A percentile compares a stretch with the other conserved stretches of the same genome.
Evolutionary conservation across 2,113 vertebrate species (phyloP).

Genomic region (Lota lota): DNA sequence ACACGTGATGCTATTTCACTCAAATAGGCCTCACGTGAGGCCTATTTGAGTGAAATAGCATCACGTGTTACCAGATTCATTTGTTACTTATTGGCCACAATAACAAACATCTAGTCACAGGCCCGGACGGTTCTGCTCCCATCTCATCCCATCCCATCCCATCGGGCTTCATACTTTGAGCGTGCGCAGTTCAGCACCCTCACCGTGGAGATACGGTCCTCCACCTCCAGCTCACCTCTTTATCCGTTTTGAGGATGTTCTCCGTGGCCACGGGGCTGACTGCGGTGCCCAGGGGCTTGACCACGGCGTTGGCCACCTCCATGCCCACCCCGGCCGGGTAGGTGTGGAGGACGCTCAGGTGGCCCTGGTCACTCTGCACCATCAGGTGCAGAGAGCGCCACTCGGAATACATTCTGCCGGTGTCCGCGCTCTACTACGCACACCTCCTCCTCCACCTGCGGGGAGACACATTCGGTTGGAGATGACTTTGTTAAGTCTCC

Average conservation of each 20-base stretch:
- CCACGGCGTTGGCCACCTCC: constrained; percentile 92
- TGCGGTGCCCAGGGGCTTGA: constrained; percentile 87
- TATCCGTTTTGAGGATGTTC: constrained; percentile 93
- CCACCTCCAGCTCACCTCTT: constrained; percentile 79
- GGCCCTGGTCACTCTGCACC: constrained; percentile 92
- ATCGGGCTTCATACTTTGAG: too few relatives aligned
- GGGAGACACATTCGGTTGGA: background rate
- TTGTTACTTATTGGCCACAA: background rate
- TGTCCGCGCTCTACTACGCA: constrained; percentile 52
- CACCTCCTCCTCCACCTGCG: constrained; percentile 65
- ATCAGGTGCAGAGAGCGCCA: constrained; percentile 95
- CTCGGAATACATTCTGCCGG: constrained; percentile 91
- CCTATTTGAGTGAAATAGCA: too few relatives aligned
- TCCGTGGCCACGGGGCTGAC: constrained; percentile 83
- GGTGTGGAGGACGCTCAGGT: constrained; percentile 93
- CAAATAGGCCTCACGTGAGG: too few relatives aligned
- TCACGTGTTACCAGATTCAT: too few relatives aligned
- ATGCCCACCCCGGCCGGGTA: constrained; percentile 89
- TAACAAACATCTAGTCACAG: too few relatives aligned
- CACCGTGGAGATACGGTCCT: too few relatives aligned
- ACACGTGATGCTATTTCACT: too few relatives aligned
- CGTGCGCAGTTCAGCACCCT: too few relatives aligned
- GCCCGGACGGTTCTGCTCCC: too few relatives aligned
- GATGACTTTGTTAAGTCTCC: too few relatives aligned
- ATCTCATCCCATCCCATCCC: too few relatives aligned